Evolutionary conservation across 35 echinoderm and acorn worm species (phyloP), one percentile per base, ranked within the genome.

Genomic region (Lytechinus pictus): DNA sequence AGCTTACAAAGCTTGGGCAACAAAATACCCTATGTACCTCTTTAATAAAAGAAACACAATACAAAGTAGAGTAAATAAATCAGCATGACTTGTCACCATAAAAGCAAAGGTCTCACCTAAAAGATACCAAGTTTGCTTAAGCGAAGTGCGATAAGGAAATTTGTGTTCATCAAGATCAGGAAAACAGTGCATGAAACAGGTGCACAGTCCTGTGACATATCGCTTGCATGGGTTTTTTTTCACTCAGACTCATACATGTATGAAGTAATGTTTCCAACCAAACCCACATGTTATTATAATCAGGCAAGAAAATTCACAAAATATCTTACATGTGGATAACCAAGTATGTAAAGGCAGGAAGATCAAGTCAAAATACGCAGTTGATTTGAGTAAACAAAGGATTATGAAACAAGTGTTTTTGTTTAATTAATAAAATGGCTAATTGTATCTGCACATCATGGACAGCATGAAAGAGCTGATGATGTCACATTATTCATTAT

Each of bases 51-150:
- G 66, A 79, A 79, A 79, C 21, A 24, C 66, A 79, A 79, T 24
- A 79, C 66, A n/a, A 24, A 79, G 16, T 79, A 79, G 14, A 79
- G 66, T 79, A 79, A 79, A 79, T 79, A 79, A 79, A 79, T 79
- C 66, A 79, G 66, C 21, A 79, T 79, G 66, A 79, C 66, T 79
- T 79, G 66, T 79, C 66, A 79, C 66, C 66, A n/a, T 79, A 79
- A 79, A n/a, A 79, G 1, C 66, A n/a, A 79, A 79, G 19, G 66
- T 79, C 66, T 79, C 66, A 16, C 66, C 66, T 24, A 58, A 79
- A 79, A n/a, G 66, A 16, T 79, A 79, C 12, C 16, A 79, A 79
- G 66, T 79, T 79, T 79, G 19, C 66, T 79, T 79, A 79, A 9
- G 19, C n/a, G 19, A 79, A 79, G 66, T 79, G 21, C 19, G 66